Evolutionary conservation across 2,888 invertebrate species (phyloP).

Genomic region (Chorisops tibialis): DNA sequence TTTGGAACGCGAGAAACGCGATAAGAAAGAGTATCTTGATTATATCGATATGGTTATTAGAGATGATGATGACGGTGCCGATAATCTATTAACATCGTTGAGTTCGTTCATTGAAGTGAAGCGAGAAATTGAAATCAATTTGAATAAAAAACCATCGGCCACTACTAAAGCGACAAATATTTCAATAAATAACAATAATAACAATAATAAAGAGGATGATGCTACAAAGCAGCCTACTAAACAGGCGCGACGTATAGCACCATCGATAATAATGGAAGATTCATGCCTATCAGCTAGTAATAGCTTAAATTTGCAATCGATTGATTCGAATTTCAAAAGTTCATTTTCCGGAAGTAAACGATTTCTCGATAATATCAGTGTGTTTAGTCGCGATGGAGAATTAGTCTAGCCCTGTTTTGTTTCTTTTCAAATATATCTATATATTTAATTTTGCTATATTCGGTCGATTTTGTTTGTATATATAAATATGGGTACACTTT

Average conservation of each 20-base stretch:
- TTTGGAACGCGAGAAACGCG: slow-evolving; percentile 35
- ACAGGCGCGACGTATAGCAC: slow-evolving; percentile 9
- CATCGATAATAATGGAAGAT: slow-evolving; percentile 33
- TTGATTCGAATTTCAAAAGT: background rate
- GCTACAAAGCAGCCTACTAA: background rate
- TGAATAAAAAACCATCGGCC: background rate
- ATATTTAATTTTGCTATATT: background rate
- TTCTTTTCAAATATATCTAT: background rate
- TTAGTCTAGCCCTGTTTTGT: slow-evolving; percentile 28
- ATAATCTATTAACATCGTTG: slow-evolving; percentile 47
- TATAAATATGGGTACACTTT: background rate
- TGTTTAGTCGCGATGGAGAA: slow-evolving; percentile 34
- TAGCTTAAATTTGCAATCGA: background rate
- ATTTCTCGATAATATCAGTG: slow-evolving; percentile 11
- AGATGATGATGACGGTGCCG: slow-evolving; percentile 45
- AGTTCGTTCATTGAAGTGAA: slow-evolving; percentile 48
- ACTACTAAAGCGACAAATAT: background rate
- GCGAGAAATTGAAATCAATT: slow-evolving; percentile 42
- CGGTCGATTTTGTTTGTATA: background rate
- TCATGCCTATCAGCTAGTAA: slow-evolving; percentile 3
- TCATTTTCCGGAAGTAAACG: background rate
- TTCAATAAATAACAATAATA: background rate
- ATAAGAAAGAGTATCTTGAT: slow-evolving; percentile 42
- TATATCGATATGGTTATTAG: slow-evolving; percentile 47
- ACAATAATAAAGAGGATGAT: slow-evolving; percentile 4